Base-by-base conservation (phyloP, 2,888 invertebrate genomes). In the Sarcophaga carnaria region DNA sequence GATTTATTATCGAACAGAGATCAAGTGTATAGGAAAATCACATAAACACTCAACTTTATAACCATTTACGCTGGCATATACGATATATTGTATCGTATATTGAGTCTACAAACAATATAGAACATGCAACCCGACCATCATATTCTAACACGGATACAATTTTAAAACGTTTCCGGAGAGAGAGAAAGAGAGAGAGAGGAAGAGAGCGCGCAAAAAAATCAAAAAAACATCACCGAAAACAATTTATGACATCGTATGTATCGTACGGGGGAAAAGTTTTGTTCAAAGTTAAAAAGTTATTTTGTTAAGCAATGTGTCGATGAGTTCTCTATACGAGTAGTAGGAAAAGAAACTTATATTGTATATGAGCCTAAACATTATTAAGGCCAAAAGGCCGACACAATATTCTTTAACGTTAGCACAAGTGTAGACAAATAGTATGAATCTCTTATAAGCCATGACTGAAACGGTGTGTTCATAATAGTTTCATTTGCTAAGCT, bases 311-410 rank as follows among this genome's bases (percentile, higher is more conserved):
- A 74, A 75, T 37, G 75, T 78, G 67, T 27, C 82, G 76, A 83
- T 83, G 83, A 83, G 83, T 86, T 77, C 63, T 80, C 8, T 37
- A 37, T 10, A n/a, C 11, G 2, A 25, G 37, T 59, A 59, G n/a
- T 45, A 22, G 6, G 20, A 54, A 12, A 45, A 20, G 11, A 80
- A 80, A 80, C 76, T 76, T 64, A 47, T 80, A 80, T 84, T 80
- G 80, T 87, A 81, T 81, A 81, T 72, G 75, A 87, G 87, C 71
- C 81, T 78, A 54, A 79, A 84, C 83, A 84, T 84, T 87, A 81
- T 84, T 87, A 81, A 84, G 87, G 87, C 83, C 87, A 87, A 87
- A 84, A 87, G 87, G 87, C 87, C 87, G 87, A 37, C 81, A 81
- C 66, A 87, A 84, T 87, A 81, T 81, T 66, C 80, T 70, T 72